These are phyloP conservation scores for Blera fallax DNA, from an alignment of 2,888 invertebrate species.

Conservation along the genomic window DNA sequence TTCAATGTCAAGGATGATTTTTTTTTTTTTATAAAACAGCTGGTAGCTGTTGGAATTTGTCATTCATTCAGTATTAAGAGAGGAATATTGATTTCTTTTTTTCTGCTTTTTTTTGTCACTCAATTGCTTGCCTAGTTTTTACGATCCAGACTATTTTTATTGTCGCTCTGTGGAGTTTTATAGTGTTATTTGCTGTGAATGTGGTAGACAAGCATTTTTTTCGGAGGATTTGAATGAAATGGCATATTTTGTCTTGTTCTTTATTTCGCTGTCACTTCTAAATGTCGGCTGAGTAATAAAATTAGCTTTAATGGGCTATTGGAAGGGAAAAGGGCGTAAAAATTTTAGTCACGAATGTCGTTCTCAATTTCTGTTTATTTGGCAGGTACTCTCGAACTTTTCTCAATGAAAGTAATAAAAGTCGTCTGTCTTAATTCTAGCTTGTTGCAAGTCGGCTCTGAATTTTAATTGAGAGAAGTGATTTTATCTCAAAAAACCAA, in stretches of 20 bases:
- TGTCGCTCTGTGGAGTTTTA: slow-evolving; percentile 36
- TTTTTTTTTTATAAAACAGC: slow-evolving; percentile 37
- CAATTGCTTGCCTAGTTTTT: slow-evolving; percentile 44
- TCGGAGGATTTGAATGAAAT: slow-evolving; percentile 44
- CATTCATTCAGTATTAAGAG: slow-evolving; percentile 48
- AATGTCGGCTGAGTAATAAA: slow-evolving; percentile 46
- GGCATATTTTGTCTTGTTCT: slow-evolving; percentile 15
- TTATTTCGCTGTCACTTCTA: slow-evolving; percentile 20
- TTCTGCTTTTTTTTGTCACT: slow-evolving; percentile 5
- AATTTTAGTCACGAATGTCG: slow-evolving; percentile 48
- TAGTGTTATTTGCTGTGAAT: slow-evolving; percentile 13
- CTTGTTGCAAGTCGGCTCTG: too few species aligned
- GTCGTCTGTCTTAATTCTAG: not conserved
- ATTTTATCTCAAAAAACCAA: too few species aligned
- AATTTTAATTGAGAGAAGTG: too few species aligned
- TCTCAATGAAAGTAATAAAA: not conserved
- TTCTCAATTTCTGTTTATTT: not conserved
- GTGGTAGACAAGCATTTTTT: slow-evolving; percentile 4
- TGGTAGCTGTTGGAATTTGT: slow-evolving; percentile 36
- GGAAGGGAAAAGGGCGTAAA: slow-evolving; percentile 26
- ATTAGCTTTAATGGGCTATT: slow-evolving; percentile 51
- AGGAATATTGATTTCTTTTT: slow-evolving; percentile 58
- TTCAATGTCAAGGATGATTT: slow-evolving; percentile 65
- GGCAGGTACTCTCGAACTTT: not conserved
- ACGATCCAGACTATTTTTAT: slow-evolving; percentile 64